A percentile compares a stretch with the other conserved stretches of the same genome.
Evolutionary conservation across 2,113 vertebrate genomes (phyloP).

Genomic region (Siniperca chuatsi): DNA sequence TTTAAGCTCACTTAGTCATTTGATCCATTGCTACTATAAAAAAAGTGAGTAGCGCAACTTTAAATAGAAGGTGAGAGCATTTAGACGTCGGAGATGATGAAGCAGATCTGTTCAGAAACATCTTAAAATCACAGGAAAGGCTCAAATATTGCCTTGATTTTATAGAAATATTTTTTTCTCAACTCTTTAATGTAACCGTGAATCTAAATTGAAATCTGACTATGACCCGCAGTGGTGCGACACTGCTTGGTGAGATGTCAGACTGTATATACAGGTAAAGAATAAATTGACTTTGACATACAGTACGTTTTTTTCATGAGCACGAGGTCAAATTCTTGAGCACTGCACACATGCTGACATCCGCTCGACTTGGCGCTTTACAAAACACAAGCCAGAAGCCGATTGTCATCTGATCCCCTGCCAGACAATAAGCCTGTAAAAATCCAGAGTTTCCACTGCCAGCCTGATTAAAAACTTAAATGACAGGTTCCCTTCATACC

Average conservation of each 20-base stretch:
- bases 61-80: not conserved
- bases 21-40: not conserved
- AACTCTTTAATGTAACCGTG: too few relatives aligned
- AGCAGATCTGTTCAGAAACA: not conserved
- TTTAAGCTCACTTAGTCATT: not conserved
- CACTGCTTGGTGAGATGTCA: not conserved
- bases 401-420: constrained; percentile 56
- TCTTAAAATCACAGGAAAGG: not conserved
- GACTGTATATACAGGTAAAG: constrained; percentile 4
- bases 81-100: not conserved
- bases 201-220: not conserved
- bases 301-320: constrained; percentile 16
- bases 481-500: constrained; percentile 34
- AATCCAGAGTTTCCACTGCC: constrained; percentile 62
- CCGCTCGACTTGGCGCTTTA: constrained; percentile 32
- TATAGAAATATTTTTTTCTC: not conserved
- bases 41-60: not conserved
- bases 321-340: constrained; percentile 68
- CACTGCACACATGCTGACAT: constrained; percentile 63
- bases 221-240: not conserved
- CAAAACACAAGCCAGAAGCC: constrained; percentile 40
- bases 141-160: too few relatives aligned
- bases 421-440: constrained; percentile 59
- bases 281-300: constrained; percentile 48
- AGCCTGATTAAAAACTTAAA: constrained; percentile 54